Evolutionary conservation across 1,140 invertebrate species (phyloP), one percentile per base, ranked within the genome.

Genomic region (Eupristina koningsbergeri): DNA sequence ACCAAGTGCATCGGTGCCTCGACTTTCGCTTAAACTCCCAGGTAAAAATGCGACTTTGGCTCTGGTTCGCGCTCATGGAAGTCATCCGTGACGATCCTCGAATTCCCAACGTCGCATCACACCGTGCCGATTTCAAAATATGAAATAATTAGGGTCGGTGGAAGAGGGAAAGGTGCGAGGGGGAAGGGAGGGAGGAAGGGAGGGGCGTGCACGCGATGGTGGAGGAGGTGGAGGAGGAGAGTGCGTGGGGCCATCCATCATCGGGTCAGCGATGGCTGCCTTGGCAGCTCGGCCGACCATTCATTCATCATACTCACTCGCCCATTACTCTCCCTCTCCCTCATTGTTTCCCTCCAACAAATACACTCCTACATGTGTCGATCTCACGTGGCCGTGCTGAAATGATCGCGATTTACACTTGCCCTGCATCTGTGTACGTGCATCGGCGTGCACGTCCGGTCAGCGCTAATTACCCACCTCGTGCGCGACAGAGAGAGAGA

Each of bases 61-160:
- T n/a, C n/a, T n/a, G n/a, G n/a, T n/a, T n/a, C n/a, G n/a, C n/a
- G n/a, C 6, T 45, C 41, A 45, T 45, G 41, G n/a, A n/a, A 45
- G 5, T 45, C 41, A 45, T 17, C 8, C 47, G 47, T 50, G 47
- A 50, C 47, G 17, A 50, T 8, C 15, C n/a, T n/a, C n/a, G n/a
- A n/a, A n/a, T n/a, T n/a, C n/a, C n/a, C n/a, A n/a, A n/a, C n/a
- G n/a, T n/a, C n/a, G n/a, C n/a, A n/a, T n/a, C n/a, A n/a, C n/a
- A 92, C 91, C 91, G 89, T 90, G 90, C 91, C 90, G 92, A 92
- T 93, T 91, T 91, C 91, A 92, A 92, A 92, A 91, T 93, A 93
- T 93, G 92, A 93, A 93, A 93, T 93, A 93, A 93, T 93, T 92
- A 93, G 91, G 91, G 91, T 88, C 87, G 89, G 88, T 15, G 5